Evolutionary conservation across 2,797 vertebrate genomes (phyloP).

Genomic region (Furcifer pardalis): DNA sequence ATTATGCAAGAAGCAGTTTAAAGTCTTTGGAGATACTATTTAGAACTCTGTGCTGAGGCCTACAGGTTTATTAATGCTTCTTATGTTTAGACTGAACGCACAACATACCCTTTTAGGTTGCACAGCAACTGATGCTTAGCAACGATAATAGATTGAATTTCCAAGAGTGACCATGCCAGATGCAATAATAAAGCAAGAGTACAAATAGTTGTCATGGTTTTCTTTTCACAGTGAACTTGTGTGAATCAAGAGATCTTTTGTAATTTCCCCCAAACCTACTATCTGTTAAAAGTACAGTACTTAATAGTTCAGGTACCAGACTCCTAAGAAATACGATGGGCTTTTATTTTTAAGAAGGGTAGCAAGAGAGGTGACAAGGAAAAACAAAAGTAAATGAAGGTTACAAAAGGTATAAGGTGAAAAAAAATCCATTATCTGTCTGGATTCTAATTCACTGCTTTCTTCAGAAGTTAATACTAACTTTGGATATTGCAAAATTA

Average conservation of each 20-base stretch:
- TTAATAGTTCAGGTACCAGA: constrained; percentile 55
- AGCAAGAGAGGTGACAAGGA: constrained; percentile 11
- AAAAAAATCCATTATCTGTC: constrained; percentile 19
- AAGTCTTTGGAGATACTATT: constrained; percentile 71
- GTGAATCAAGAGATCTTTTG: constrained; percentile 65
- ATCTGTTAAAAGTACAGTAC: constrained; percentile 61
- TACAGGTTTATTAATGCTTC: constrained; percentile 75
- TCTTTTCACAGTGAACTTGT: constrained; percentile 73
- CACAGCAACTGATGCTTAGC: constrained; percentile 81
- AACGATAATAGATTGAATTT: constrained; percentile 82
- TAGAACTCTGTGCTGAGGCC: constrained; percentile 65
- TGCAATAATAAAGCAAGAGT: constrained; percentile 80
- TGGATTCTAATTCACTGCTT: constrained; percentile 22
- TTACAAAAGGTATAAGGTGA: constrained; percentile 37
- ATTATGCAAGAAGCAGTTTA: constrained; percentile 68
- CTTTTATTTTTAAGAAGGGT: constrained; percentile 18
- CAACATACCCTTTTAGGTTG: constrained; percentile 80
- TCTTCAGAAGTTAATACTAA: constrained; percentile 3
- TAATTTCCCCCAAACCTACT: constrained; percentile 54
- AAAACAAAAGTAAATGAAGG: constrained; percentile 42
- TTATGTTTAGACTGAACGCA: constrained; percentile 74
- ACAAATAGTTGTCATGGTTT: constrained; percentile 81
- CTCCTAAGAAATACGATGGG: constrained; percentile 31
- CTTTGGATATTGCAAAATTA: not conserved
- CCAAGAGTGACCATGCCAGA: constrained; percentile 79